A percentile compares a stretch with the other conserved stretches of the same genome.
phyloP scores from a whole-genome alignment of 2,797 vertebrate species.

The Epinephelus coioides region DNA sequence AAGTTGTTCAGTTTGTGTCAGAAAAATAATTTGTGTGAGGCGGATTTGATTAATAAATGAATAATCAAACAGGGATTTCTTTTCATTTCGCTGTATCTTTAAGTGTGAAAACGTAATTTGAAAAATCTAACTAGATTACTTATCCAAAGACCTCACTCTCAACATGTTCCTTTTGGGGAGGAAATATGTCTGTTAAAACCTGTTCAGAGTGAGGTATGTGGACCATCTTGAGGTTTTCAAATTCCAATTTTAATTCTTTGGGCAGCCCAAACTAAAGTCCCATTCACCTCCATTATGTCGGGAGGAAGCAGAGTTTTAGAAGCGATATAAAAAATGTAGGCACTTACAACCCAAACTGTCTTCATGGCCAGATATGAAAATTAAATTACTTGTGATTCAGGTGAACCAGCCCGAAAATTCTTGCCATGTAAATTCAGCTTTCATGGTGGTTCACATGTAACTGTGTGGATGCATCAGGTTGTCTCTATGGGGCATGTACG shows the following conservation, averaged over 20 bases:
- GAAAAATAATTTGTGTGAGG: too few relatives aligned
- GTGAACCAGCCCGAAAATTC: too few relatives aligned
- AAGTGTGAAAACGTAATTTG: not conserved
- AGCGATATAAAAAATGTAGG: not conserved
- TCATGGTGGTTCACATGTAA: not conserved
- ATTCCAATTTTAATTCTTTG: not conserved
- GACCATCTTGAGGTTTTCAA: not conserved
- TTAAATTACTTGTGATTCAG: not conserved
- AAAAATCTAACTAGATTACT: not conserved
- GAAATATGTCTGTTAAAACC: not conserved
- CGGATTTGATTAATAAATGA: too few relatives aligned
- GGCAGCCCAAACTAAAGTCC: not conserved
- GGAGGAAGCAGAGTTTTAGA: not conserved
- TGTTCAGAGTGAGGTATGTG: not conserved
- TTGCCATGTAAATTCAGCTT: not conserved
- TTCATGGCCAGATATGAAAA: not conserved
- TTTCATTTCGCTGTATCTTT: not conserved
- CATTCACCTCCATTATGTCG: not conserved
- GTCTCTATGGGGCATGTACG: constrained; percentile 12
- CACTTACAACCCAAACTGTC: not conserved
- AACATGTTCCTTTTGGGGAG: not conserved
- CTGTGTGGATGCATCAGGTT: constrained; percentile 10
- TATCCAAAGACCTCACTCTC: not conserved
- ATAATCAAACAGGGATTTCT: too few relatives aligned
- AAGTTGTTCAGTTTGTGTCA: too few relatives aligned